Conservation (phyloP, 2,113 vertebrate genomes). For the Xiphophorus couchianus region DNA sequence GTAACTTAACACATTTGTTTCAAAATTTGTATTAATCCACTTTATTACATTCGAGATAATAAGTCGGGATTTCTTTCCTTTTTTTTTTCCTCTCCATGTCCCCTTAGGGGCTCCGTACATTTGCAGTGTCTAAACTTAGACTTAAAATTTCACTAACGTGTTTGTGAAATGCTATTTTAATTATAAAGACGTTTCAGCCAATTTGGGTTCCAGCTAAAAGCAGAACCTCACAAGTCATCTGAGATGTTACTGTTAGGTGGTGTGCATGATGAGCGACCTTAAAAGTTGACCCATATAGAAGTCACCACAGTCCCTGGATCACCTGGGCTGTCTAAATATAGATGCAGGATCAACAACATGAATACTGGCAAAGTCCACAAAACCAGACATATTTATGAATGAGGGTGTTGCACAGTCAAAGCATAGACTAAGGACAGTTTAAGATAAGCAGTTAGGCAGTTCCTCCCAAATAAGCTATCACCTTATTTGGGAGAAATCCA, state of each 20-base stretch:
- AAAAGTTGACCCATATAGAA: constrained; percentile 40
- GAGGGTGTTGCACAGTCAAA: background rate
- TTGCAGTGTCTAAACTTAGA: background rate
- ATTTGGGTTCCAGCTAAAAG: constrained; percentile 16
- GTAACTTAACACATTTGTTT: too few relatives aligned
- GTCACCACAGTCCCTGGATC: constrained; percentile 22
- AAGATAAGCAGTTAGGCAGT: too few relatives aligned
- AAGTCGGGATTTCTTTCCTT: too few relatives aligned
- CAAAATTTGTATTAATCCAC: background rate
- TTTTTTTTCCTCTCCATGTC: too few relatives aligned
- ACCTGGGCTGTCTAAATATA: constrained; percentile 45
- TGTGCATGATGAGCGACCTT: constrained; percentile 34
- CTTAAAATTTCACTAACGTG: too few relatives aligned
- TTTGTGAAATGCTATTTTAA: background rate
- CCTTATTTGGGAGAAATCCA: background rate
- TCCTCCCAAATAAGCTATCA: too few relatives aligned
- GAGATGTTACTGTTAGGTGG: constrained; percentile 4
- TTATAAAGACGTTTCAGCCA: background rate
- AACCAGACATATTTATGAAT: background rate
- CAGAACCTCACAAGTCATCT: constrained; percentile 6
- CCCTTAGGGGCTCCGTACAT: too few relatives aligned
- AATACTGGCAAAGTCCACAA: background rate
- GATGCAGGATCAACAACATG: constrained; percentile 9
- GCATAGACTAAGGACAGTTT: too few relatives aligned
- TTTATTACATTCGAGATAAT: too few relatives aligned